Percentiles rank a stretch among this genome's conserved stretches.
phyloP scores from a whole-genome alignment of 2,113 vertebrate species.

The Okapia johnstoni region DNA sequence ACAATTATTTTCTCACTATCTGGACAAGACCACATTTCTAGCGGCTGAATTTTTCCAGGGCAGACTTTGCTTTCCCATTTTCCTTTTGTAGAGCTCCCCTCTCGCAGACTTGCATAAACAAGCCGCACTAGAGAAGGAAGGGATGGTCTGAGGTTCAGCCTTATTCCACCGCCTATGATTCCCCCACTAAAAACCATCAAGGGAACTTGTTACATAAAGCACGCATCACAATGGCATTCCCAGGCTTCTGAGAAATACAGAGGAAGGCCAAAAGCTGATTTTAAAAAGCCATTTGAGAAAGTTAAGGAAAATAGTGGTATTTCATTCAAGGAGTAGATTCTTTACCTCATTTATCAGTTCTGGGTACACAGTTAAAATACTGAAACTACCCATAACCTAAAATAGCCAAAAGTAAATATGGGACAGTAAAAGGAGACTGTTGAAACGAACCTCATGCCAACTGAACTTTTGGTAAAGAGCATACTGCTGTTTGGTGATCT shows the following conservation, averaged over 20 bases:
- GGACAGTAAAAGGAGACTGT: neutral
- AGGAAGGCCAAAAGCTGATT: neutral
- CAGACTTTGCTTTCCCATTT: neutral
- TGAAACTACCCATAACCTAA: neutral
- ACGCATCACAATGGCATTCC: neutral
- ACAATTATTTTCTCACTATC: constrained; percentile 74
- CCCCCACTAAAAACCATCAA: neutral
- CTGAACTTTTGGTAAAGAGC: neutral
- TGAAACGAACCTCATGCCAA: neutral
- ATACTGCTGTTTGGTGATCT: neutral
- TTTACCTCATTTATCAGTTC: neutral
- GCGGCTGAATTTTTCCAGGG: constrained; percentile 54
- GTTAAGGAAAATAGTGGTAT: neutral
- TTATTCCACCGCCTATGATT: neutral
- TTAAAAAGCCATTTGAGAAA: neutral
- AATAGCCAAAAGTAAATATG: neutral
- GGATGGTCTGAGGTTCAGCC: neutral
- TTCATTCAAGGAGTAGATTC: neutral
- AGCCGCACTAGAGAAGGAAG: neutral
- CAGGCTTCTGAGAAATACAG: neutral
- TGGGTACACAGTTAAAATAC: neutral
- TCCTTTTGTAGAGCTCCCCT: neutral
- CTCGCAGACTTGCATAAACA: neutral
- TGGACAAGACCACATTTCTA: constrained; percentile 69
- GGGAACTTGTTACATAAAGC: neutral